Evolutionary conservation across 2,113 vertebrate species (phyloP), one percentile per base, ranked within the genome.

Genomic region (Ranitomeya variabilis): DNA sequence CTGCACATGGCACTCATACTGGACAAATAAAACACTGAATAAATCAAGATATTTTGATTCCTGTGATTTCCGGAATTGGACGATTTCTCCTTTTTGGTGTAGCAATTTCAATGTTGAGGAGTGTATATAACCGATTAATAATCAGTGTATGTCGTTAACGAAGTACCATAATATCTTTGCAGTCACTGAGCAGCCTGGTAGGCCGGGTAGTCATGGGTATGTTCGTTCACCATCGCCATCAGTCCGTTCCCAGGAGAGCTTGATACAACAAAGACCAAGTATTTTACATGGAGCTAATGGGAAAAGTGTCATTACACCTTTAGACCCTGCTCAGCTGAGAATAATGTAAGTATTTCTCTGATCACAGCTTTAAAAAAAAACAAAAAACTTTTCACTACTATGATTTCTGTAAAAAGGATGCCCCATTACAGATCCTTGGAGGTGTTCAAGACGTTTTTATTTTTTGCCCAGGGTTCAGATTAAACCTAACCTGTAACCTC

Each of bases 221-320:
- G 95, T 97, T 85, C 97, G 97, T 52, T 97, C 98, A 1, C 95
- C 97, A 0, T 99, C 98, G 4, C 98, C 98, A 10, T 98, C 97
- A 0, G 93, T 97, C 73, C 94, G 98, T 92, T 94, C 96, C 18
- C 98, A 97, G 93, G 98, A 99, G 60, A 94, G 95, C 54, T 95
- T 98, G 10, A 91, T 99, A 86, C 98, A 97, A 88, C 98, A 98
- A 89, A 95, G 98, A 87, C 97, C 98, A n/a, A 99, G 97, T 90
- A 98, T 99, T 93, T 99, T 99, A 92, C 97, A 98, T 91, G 97
- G 96, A 91, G 95, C 96, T 91, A 97, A 96, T 26, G 96, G 96
- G 91, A 98, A 99, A 90, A 99, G 98, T 73, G 98, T 99, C 62
- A 99, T 99, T 92, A 99, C 97, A 1, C 96, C 97, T 83, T 92